A percentile compares a stretch with the other conserved stretches of the same genome.
Evolutionary conservation across 1,140 invertebrate genomes (phyloP).

Genomic region (Calycopis cecrops): DNA sequence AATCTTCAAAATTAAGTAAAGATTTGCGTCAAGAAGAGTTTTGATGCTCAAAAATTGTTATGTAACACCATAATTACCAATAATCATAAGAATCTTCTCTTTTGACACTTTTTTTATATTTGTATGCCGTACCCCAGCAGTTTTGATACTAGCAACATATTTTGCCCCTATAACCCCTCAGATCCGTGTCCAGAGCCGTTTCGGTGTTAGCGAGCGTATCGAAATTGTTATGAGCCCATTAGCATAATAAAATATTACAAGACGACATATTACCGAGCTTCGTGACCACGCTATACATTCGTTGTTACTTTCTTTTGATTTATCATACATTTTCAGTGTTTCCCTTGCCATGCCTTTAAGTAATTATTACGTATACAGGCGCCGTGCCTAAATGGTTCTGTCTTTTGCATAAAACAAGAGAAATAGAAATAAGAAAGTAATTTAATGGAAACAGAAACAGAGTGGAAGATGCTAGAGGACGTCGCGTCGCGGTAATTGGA

Average conservation of each 20-base stretch:
- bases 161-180: neutral
- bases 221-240: slow-evolving; percentile 50
- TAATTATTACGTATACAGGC: slow-evolving; percentile 4
- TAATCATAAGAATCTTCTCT: neutral
- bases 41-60: neutral
- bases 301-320: slow-evolving; percentile 1
- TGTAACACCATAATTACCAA: neutral
- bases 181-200: slow-evolving; percentile 28
- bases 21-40: too few relatives aligned
- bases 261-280: slow-evolving; percentile 36
- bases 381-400: neutral
- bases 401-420: neutral
- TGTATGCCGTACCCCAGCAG: too few relatives aligned
- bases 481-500: too few relatives aligned
- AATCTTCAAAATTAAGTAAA: too few relatives aligned
- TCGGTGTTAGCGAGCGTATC: slow-evolving; percentile 46
- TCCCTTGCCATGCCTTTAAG: slow-evolving; percentile 9
- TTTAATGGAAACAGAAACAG: too few relatives aligned
- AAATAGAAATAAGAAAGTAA: too few relatives aligned
- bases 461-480: too few relatives aligned
- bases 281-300: slow-evolving; percentile 25
- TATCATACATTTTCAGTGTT: slow-evolving; percentile 22
- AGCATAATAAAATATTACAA: slow-evolving; percentile 59
- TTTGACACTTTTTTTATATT: too few relatives aligned
- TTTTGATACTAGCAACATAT: neutral